These are phyloP conservation scores for Molorchus minor DNA, from an alignment of 2,888 invertebrate genomes.

Conservation along the genomic window DNA sequence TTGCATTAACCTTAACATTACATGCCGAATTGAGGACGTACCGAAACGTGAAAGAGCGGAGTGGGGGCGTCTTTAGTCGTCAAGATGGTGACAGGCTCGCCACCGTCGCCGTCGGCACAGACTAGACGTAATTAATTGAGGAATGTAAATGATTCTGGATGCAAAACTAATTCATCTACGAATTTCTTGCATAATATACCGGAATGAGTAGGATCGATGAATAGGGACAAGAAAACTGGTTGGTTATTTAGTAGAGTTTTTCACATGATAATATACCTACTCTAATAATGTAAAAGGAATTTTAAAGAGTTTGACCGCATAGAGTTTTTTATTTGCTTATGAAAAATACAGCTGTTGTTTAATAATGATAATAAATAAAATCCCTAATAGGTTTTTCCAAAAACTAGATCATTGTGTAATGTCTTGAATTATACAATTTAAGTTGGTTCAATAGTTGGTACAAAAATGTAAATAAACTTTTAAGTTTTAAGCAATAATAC, in stretches of 20 bases:
- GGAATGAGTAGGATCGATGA: slow-evolving; percentile 14
- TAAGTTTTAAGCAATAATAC: too few relatives aligned
- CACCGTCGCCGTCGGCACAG: slow-evolving; percentile 43
- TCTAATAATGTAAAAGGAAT: too few relatives aligned
- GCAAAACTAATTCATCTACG: slow-evolving; percentile 50
- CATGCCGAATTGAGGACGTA: slow-evolving; percentile 66
- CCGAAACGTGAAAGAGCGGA: slow-evolving; percentile 63
- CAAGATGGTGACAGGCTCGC: slow-evolving; percentile 55
- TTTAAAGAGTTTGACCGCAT: too few relatives aligned
- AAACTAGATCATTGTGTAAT: too few relatives aligned
- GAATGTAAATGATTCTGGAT: slow-evolving; percentile 50
- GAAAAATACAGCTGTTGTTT: too few relatives aligned
- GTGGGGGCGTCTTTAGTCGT: slow-evolving; percentile 50
- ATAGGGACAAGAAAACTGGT: not conserved
- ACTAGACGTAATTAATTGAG: slow-evolving; percentile 59
- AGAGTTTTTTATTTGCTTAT: too few relatives aligned
- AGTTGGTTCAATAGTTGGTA: too few relatives aligned
- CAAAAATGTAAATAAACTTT: too few relatives aligned
- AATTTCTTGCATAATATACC: slow-evolving; percentile 42
- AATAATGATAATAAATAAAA: too few relatives aligned
- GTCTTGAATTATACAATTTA: too few relatives aligned
- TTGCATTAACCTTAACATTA: slow-evolving; percentile 67
- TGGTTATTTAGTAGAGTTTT: not conserved
- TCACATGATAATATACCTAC: too few relatives aligned
- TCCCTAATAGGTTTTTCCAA: too few relatives aligned